Conservation (phyloP, 2,888 invertebrate genomes). For the Diplolepis rosae region DNA sequence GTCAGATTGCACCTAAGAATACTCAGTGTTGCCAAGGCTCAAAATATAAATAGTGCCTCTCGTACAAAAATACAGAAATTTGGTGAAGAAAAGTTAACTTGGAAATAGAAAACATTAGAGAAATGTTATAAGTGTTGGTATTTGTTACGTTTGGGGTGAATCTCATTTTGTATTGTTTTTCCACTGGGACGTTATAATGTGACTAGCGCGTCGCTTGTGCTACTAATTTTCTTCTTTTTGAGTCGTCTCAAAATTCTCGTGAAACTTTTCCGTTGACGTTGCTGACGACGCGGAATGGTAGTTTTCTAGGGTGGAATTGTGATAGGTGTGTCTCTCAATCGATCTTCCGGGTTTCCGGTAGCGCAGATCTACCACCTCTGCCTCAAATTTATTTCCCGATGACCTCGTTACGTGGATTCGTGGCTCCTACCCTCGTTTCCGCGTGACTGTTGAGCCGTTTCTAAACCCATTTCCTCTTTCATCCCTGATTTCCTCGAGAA, state of each 20-base stretch:
- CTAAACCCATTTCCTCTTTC: conserved; percentile 29
- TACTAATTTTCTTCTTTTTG: not conserved
- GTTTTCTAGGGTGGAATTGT: conserved; percentile 11
- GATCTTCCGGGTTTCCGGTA: conserved; percentile 24
- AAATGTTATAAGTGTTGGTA: not conserved
- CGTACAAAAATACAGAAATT: conserved; percentile 11
- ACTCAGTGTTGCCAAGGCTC: too few relatives aligned
- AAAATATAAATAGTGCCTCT: too few relatives aligned
- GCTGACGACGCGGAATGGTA: conserved; percentile 15
- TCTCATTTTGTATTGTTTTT: conserved; percentile 1
- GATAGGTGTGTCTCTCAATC: conserved; percentile 25
- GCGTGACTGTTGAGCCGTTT: conserved; percentile 28
- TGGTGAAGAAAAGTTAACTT: not conserved
- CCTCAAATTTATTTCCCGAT: conserved; percentile 31
- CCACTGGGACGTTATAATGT: conserved; percentile 12
- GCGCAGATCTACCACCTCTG: conserved; percentile 25
- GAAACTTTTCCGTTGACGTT: conserved; percentile 13
- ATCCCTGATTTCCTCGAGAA: conserved; percentile 21
- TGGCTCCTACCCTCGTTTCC: conserved; percentile 29
- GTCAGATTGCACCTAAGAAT: too few relatives aligned
- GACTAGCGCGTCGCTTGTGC: not conserved
- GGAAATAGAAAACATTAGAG: not conserved
- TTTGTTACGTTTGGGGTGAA: too few relatives aligned
- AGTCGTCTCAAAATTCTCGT: not conserved
- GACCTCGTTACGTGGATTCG: conserved; percentile 31